phyloP scores from a whole-genome alignment of 2,888 invertebrate species.

The Coelopa pilipes region DNA sequence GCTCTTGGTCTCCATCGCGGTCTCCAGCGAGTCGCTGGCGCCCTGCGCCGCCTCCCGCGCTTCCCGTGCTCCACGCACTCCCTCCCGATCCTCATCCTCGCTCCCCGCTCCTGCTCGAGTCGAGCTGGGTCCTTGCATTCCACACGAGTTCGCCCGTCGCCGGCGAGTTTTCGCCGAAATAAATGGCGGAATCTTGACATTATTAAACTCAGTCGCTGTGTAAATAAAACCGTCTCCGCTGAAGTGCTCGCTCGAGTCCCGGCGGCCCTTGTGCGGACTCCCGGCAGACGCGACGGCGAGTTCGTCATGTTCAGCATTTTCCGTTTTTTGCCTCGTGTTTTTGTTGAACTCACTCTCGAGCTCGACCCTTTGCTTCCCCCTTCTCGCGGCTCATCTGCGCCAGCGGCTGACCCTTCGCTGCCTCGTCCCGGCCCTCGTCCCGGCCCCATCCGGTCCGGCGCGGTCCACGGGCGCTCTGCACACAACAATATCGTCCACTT shows the following conservation, averaged over 20 bases:
- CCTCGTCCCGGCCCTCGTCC: too few relatives aligned
- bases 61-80: too few relatives aligned
- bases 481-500: constrained; percentile 27
- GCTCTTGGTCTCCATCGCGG: too few relatives aligned
- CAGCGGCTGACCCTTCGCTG: not conserved
- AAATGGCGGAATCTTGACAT: constrained; percentile 24
- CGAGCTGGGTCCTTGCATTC: too few relatives aligned
- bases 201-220: constrained; percentile 24
- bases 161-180: too few relatives aligned
- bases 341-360: not conserved
- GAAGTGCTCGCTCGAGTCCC: constrained; percentile 2
- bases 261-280: too few relatives aligned
- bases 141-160: too few relatives aligned
- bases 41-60: too few relatives aligned
- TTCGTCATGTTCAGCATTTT: not conserved
- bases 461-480: not conserved
- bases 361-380: not conserved
- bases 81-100: too few relatives aligned
- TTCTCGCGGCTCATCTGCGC: not conserved
- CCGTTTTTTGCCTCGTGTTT: not conserved
- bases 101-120: too few relatives aligned
- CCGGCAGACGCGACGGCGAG: not conserved
- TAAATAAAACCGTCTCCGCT: constrained; percentile 22
- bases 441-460: too few relatives aligned
- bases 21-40: too few relatives aligned